Base-by-base conservation (phyloP, 2,113 vertebrate species). In the Pleuronectes platessa region DNA sequence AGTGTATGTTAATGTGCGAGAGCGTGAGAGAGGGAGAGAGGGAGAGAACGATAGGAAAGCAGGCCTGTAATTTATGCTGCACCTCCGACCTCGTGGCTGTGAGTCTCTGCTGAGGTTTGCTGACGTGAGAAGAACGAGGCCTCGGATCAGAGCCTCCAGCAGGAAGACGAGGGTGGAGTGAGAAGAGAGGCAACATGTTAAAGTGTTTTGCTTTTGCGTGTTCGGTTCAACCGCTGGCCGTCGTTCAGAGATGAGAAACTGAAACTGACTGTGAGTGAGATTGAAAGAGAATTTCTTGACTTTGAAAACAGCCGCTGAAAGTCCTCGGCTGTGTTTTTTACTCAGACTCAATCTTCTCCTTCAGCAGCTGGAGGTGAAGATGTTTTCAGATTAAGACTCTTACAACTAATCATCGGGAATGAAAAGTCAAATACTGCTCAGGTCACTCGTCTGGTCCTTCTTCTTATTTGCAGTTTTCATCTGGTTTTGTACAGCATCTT, bases 101-200 rank as follows among this genome's bases (percentile, higher is more conserved):
- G 71, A 37, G 77, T 73, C 68, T 88, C 82, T 77, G 77, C 82
- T 81, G 83, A 86, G 86, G 78, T 86, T 86, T 90, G 86, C 88
- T 89, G 86, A 91, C 35, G 55, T 78, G 71, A 87, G 73, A 79
- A 69, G 78, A 0, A 24, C 42, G 60, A 62, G 55, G 67, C 65
- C 76, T 42, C 65, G 63, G 66, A 79, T 81, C 71, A 76, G 79
- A 70, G 51, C 69, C n/a, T 71, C 62, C 64, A 61, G 61, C 61
- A 45, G 65, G 42, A 71, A 24, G 60, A 68, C 3, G 31, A 84
- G 68, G 66, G 75, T 61, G 79, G 74, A 68, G 74, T 27, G 6
- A 55, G 6, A 55, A 40, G 53, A 53, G 59, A 62, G 51, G 60
- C 49, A 58, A 10, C 40, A 65, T 64, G 63, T 75, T 72, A 61